Evolutionary conservation across 2,113 vertebrate species (phyloP).

Genomic region (Lophius piscatorius): DNA sequence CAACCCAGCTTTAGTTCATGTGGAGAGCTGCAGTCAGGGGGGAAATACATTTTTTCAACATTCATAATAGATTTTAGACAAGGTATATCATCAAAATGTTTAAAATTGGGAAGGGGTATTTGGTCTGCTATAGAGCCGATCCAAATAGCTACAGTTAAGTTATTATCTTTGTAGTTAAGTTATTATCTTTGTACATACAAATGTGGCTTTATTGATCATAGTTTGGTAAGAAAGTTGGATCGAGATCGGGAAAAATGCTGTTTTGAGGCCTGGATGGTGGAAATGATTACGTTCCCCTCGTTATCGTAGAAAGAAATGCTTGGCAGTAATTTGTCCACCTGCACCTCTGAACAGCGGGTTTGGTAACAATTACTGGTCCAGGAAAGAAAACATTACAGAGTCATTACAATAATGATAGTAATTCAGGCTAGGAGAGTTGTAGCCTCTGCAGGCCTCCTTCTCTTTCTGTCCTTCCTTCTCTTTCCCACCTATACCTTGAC

Average conservation of each 20-base stretch:
- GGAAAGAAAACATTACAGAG: slow-evolving; percentile 81
- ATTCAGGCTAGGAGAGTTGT: slow-evolving; percentile 69
- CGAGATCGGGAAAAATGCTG: slow-evolving; percentile 5
- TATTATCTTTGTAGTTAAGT: no score
- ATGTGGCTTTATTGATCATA: not conserved
- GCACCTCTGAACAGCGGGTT: slow-evolving; percentile 70
- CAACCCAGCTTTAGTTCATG: slow-evolving; percentile 30
- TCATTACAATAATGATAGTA: slow-evolving; percentile 83
- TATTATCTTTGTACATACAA: not conserved
- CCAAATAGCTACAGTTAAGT: no score
- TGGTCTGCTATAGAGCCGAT: no score
- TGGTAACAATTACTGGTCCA: slow-evolving; percentile 79
- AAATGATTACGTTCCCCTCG: slow-evolving; percentile 52
- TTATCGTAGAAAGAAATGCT: slow-evolving; percentile 67
- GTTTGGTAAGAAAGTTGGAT: not conserved
- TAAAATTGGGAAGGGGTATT: no score
- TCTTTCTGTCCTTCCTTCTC: slow-evolving; percentile 17
- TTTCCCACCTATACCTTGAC: slow-evolving; percentile 15
- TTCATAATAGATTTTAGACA: not conserved
- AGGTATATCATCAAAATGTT: no score
- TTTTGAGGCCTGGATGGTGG: slow-evolving; percentile 32
- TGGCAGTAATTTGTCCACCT: slow-evolving; percentile 76
- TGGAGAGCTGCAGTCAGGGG: slow-evolving; percentile 3
- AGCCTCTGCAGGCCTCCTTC: slow-evolving; percentile 55
- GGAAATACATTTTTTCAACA: slow-evolving; percentile 11